Evolutionary conservation across 2,888 invertebrate species (phyloP).

Genomic region (Himalopsyche anomala): DNA sequence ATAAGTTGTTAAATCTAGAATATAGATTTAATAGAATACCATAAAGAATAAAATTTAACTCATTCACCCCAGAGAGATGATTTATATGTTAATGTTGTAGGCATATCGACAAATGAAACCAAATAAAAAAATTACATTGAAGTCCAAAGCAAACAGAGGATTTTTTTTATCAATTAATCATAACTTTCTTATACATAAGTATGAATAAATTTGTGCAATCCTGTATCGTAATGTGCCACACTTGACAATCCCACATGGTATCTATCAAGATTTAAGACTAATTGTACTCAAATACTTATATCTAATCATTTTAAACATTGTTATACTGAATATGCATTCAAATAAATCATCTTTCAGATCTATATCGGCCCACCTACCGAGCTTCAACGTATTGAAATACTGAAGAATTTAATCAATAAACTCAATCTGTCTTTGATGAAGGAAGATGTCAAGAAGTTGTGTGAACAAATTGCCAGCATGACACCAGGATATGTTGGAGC

Average conservation of each 20-base stretch:
- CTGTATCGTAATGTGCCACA: neutral
- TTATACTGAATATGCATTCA: conserved; percentile 1
- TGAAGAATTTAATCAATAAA: conserved; percentile 68
- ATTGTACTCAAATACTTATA: too few species aligned
- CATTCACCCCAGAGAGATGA: neutral
- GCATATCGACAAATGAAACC: neutral
- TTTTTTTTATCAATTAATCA: too few species aligned
- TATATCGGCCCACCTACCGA: conserved; percentile 73
- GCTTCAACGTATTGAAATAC: conserved; percentile 71
- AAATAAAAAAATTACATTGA: neutral
- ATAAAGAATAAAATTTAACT: neutral
- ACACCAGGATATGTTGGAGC: conserved; percentile 79
- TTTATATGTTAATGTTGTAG: neutral
- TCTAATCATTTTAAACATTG: too few species aligned
- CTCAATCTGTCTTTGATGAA: conserved; percentile 63
- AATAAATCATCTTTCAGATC: conserved; percentile 68
- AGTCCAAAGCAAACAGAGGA: too few species aligned
- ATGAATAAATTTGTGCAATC: neutral
- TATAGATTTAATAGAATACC: too few species aligned
- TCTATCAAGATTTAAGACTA: too few species aligned
- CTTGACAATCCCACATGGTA: too few species aligned
- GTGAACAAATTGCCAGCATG: conserved; percentile 70
- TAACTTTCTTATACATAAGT: too few species aligned
- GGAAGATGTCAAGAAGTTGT: conserved; percentile 62
- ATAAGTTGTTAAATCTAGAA: too few species aligned